Evolutionary conservation across 2,113 vertebrate species (phyloP), one percentile per base, ranked within the genome.

Genomic region (Corydoras sp.): DNA sequence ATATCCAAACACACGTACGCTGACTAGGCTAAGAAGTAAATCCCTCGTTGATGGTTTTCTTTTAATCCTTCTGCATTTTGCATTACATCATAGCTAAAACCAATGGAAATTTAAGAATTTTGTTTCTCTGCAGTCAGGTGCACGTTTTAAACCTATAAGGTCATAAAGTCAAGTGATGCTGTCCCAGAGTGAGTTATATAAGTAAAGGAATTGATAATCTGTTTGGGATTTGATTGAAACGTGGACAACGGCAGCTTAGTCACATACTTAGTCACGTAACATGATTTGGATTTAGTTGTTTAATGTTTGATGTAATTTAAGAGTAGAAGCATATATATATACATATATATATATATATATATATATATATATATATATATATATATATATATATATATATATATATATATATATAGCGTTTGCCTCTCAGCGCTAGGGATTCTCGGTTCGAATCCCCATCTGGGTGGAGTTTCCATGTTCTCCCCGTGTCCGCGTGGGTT

Each of bases 201-300:
- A 79, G 35, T 35, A 50, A 10, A 54, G 11, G 32, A 59, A 69
- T 10, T 32, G 64, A 69, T 76, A 58, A 69, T 76, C 66, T 66
- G 18, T 51, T 35, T 18, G 13, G 54, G 64, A 79, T 61, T 67
- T 14, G 67, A 43, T 43, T 56, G 55, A 58, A 35, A 53, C 64
- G 54, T 11, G 65, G 68, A 71, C 18, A 10, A 29, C 13, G 35
- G 67, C 60, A 55, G 51, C 18, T 5, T 43, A 43, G 35, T 43
- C 35, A 43, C 35, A 2, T 43, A 53, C 64, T 67, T 56, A 61
- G 24, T 75, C 69, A 61, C 69, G 10, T 69, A 72, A 72, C 43
- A 65, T 63, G 53, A 48, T 78, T 78, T 58, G 55, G 73, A 70
- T 64, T 78, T 62, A 18, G 13, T 51, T 62, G 63, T 66, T 67